These are phyloP conservation scores for Oryzias sinensis DNA, from an alignment of 2,797 vertebrate species.

Conservation along the genomic window DNA sequence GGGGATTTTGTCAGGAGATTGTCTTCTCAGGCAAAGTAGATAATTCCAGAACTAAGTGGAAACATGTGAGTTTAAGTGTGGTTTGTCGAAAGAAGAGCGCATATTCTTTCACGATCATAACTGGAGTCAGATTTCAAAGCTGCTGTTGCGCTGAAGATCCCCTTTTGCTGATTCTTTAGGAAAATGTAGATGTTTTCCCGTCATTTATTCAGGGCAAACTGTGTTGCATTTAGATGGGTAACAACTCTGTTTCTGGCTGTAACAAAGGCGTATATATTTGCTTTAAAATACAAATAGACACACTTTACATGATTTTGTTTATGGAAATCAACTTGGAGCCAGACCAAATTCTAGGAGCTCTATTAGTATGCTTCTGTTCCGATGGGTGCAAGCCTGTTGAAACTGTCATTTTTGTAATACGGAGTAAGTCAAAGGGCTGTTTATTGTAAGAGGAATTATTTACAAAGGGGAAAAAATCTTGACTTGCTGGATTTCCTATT, in stretches of 20 bases:
- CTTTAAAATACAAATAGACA: neutral
- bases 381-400: too few species aligned
- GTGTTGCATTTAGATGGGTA: neutral
- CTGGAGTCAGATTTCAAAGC: conserved; percentile 18
- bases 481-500: neutral
- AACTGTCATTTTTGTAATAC: too few species aligned
- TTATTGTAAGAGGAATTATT: too few species aligned
- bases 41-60: conserved; percentile 67
- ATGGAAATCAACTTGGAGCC: conserved; percentile 9
- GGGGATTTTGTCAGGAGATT: conserved; percentile 43
- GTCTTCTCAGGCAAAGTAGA: conserved; percentile 47
- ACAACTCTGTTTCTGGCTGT: neutral
- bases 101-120: conserved; percentile 4
- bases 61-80: conserved; percentile 58
- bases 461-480: too few species aligned
- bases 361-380: neutral
- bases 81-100: conserved; percentile 25
- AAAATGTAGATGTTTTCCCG: neutral
- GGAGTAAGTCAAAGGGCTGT: too few species aligned
- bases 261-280: neutral
- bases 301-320: conserved; percentile 7
- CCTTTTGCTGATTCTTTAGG: neutral
- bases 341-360: conserved; percentile 1
- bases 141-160: conserved; percentile 4
- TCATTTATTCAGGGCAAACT: too few species aligned